Percentiles rank a stretch among this genome's conserved stretches.
These are phyloP conservation scores for Botia almorhae DNA, from an alignment of 2,797 vertebrate genomes.

Conservation along the genomic window DNA sequence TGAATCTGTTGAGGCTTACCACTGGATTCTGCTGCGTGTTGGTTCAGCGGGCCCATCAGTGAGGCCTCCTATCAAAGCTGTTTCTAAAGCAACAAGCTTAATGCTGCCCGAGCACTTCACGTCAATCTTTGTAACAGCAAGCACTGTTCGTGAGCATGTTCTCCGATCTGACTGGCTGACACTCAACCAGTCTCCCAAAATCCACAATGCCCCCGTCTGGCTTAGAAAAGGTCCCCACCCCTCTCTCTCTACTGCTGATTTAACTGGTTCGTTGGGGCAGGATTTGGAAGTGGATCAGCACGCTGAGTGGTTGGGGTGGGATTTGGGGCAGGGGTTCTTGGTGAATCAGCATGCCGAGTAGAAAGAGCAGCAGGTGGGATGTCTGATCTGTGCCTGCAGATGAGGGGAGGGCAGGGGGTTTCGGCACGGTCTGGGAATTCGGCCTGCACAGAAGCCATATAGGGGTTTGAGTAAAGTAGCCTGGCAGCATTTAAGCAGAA, in stretches of 20 bases:
- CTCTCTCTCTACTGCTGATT: conserved; percentile 5
- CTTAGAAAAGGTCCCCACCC: conserved; percentile 9
- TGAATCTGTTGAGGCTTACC: conserved; percentile 27
- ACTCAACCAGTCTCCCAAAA: conserved; percentile 4
- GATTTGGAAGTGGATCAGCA: conserved; percentile 31
- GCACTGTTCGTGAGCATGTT: neutral
- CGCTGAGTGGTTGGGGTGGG: neutral
- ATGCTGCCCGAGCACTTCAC: neutral
- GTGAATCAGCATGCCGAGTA: conserved; percentile 33
- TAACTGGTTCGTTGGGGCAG: conserved; percentile 11
- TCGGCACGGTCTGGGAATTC: conserved; percentile 15
- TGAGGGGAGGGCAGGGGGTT: conserved; percentile 1
- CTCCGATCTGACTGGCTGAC: conserved; percentile 26
- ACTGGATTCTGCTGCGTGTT: conserved; percentile 40
- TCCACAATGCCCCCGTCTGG: neutral
- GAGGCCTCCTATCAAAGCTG: conserved; percentile 15
- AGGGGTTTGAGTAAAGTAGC: conserved; percentile 23
- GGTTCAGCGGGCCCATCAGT: conserved; percentile 9
- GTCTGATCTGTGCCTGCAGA: conserved; percentile 40
- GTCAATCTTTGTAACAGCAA: conserved; percentile 30
- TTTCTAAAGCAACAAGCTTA: conserved; percentile 2
- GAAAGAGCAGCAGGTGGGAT: conserved; percentile 33
- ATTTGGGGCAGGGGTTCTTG: conserved; percentile 36
- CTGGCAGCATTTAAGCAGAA: conserved; percentile 4
- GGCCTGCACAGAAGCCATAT: conserved; percentile 2